Percentiles rank a stretch among this genome's conserved stretches.
Conservation (phyloP, 2,888 invertebrate genomes). For the Bimastos eiseni region DNA sequence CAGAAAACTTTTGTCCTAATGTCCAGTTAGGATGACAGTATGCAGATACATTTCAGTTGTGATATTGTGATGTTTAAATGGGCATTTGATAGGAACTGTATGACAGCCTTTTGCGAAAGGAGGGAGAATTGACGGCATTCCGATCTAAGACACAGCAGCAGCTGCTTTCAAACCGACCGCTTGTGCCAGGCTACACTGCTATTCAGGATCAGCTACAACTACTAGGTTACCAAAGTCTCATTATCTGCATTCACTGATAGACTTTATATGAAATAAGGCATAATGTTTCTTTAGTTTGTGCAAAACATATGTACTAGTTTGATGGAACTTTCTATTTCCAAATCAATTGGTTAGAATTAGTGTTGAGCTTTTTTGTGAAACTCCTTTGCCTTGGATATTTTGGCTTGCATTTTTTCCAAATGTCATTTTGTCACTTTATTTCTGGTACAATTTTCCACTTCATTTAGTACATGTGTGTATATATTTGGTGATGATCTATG, state of each 20-base stretch:
- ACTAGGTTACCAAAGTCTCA: neutral
- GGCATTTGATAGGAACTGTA: conserved; percentile 28
- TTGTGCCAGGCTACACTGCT: conserved; percentile 71
- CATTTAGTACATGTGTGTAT: no score
- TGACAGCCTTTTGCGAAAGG: conserved; percentile 55
- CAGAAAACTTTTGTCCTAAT: no score
- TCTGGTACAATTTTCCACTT: no score
- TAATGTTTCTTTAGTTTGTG: neutral
- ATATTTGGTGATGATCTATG: no score
- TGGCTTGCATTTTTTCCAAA: no score
- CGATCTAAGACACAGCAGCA: conserved; percentile 80
- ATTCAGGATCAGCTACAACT: conserved; percentile 17
- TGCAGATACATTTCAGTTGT: neutral
- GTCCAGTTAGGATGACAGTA: no score
- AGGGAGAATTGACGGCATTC: conserved; percentile 85
- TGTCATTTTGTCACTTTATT: no score
- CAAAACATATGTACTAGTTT: no score
- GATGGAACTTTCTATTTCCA: neutral
- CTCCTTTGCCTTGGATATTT: no score
- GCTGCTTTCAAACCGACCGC: conserved; percentile 79
- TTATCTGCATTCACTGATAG: neutral
- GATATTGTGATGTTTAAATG: neutral
- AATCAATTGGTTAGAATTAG: no score
- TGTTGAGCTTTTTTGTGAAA: neutral
- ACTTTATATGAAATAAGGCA: neutral